Evolutionary conservation across 2,888 invertebrate species (phyloP), one percentile per base, ranked within the genome.

Genomic region (Rhamphomyia laevipes): DNA sequence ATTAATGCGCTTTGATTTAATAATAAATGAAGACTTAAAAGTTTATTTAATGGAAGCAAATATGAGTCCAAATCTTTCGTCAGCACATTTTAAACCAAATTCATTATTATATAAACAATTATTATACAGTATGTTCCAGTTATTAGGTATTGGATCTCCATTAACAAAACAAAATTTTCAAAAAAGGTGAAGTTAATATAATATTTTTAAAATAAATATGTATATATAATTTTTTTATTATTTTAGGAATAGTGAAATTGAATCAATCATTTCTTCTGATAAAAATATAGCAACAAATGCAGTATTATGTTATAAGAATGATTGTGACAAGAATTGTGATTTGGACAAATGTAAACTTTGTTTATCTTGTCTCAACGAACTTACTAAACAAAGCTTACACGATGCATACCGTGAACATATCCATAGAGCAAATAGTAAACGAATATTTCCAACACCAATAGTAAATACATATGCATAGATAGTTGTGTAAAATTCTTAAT

Each of bases 1-100:
- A 70, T 75, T 97, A 75, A 85, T 94, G 72, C 80, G 97, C 30
- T 90, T 97, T 63, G 97, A 97, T 68, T 84, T 97, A 63, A 84
- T 93, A 0, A 73, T 96, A 3, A 93, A 96, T 65, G 86, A 90
- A 56, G 73, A 91, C 47, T 66, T 96, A 1, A 85, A 84, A 45
- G 87, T 95, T 0, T 86, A 81, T 61, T 73, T 94, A 7, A 83
- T 97, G 79, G 97, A 97, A 73, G 95, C 92, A 1, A 97, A 97
- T 63, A 96, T 97, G 97, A 94, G 94, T 13, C 97, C 97, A 0
- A 97, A 97, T 74, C 75, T 97, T 50, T 92, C 92, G 1, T 92
- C 95, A 0, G 85, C 85, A 0, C 94, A 96, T 70, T 96, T 84
- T 66, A 82, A 85, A n/a, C 86, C 82, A 0, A 97, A 97, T 68